phyloP scores from a whole-genome alignment of 53 echinoderm and acorn worm species.

The Echinarachnius parma region DNA sequence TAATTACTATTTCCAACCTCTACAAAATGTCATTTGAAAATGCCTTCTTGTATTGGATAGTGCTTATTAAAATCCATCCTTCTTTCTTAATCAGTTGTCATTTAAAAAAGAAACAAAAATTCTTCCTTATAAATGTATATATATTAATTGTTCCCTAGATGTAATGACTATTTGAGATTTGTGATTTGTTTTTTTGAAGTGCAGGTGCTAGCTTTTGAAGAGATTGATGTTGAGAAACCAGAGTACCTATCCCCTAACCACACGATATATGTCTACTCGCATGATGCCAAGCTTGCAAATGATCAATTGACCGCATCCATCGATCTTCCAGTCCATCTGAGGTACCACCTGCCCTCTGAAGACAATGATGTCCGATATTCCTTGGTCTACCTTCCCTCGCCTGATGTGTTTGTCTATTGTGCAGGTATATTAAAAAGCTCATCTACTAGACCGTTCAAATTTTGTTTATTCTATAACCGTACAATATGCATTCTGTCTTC shows the following conservation, averaged over 20 bases:
- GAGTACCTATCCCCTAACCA: slow-evolving; percentile 56
- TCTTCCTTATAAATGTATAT: no score
- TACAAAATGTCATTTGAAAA: neutral
- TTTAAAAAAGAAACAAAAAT: no score
- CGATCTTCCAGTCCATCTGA: slow-evolving; percentile 55
- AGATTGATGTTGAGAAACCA: slow-evolving; percentile 70
- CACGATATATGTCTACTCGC: slow-evolving; percentile 56
- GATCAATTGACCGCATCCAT: slow-evolving; percentile 40
- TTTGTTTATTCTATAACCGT: no score
- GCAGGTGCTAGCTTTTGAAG: slow-evolving; percentile 59
- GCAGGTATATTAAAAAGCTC: slow-evolving; percentile 12
- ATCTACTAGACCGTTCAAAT: no score
- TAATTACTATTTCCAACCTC: neutral
- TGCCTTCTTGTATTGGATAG: no score
- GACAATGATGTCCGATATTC: slow-evolving; percentile 24
- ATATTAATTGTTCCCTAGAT: no score
- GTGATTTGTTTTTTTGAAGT: neutral
- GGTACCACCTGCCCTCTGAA: slow-evolving; percentile 67
- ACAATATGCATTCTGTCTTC: no score
- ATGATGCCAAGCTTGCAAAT: slow-evolving; percentile 2
- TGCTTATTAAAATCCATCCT: no score
- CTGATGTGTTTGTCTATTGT: slow-evolving; percentile 8
- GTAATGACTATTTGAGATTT: no score
- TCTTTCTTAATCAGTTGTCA: no score
- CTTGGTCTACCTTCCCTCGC: slow-evolving; percentile 8